A percentile compares a stretch with the other conserved stretches of the same genome.
Evolutionary conservation across 2,113 vertebrate genomes (phyloP).

Genomic region (Naja naja): DNA sequence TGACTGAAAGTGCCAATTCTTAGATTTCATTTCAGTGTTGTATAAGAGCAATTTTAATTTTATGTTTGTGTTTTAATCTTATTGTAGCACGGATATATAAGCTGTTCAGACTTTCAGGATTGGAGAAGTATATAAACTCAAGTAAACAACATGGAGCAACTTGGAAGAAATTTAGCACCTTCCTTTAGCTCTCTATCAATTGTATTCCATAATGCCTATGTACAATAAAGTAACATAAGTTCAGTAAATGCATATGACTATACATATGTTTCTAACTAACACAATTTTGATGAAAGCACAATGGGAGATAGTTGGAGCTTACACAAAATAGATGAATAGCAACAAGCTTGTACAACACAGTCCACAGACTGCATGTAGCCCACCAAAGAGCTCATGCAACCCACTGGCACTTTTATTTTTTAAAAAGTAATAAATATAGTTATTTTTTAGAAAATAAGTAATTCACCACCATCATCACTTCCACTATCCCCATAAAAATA

Average conservation of each 20-base stretch:
- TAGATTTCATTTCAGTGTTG: not conserved
- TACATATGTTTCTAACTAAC: not conserved
- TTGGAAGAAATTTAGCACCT: not conserved
- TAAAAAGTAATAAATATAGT: not conserved
- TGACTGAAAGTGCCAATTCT: not conserved
- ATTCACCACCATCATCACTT: not conserved
- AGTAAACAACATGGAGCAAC: not conserved
- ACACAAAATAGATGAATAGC: not conserved
- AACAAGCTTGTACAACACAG: not conserved
- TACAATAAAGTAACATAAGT: not conserved
- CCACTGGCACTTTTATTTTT: not conserved
- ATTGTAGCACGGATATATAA: not conserved
- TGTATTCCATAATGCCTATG: not conserved
- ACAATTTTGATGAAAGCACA: not conserved
- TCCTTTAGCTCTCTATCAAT: not conserved
- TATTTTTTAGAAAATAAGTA: not conserved
- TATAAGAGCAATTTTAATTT: not conserved
- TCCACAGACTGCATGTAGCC: not conserved
- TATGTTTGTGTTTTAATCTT: not conserved
- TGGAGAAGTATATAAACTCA: not conserved
- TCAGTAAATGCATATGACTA: not conserved
- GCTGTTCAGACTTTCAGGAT: not conserved
- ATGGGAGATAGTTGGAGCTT: not conserved
- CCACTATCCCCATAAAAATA: not conserved
- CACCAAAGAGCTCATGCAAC: not conserved